phyloP scores from a whole-genome alignment of 2,797 vertebrate species.

The Crenichthys baileyi region DNA sequence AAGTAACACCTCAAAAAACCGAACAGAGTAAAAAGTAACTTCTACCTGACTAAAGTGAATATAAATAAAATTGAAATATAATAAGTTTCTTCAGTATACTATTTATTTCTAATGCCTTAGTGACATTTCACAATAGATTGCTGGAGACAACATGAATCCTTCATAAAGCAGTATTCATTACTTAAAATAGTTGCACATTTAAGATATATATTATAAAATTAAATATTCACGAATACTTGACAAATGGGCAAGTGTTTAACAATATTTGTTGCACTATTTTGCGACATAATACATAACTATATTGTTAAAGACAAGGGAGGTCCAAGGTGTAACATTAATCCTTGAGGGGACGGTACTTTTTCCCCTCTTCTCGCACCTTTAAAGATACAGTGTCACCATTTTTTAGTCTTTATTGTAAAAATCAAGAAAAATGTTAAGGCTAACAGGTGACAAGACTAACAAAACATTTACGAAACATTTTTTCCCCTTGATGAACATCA shows the following conservation, averaged over 20 bases:
- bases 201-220: slow-evolving; percentile 71
- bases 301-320: slow-evolving; percentile 65
- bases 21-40: slow-evolving; percentile 71
- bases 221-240: slow-evolving; percentile 73
- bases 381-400: slow-evolving; percentile 51
- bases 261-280: slow-evolving; percentile 57
- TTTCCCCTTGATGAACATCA: slow-evolving; percentile 33
- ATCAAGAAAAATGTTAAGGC: slow-evolving; percentile 60
- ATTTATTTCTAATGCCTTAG: slow-evolving; percentile 61
- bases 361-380: slow-evolving; percentile 29
- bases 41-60: slow-evolving; percentile 65
- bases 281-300: slow-evolving; percentile 63
- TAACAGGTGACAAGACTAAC: slow-evolving; percentile 72
- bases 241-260: slow-evolving; percentile 58
- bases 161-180: slow-evolving; percentile 74
- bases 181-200: slow-evolving; percentile 81
- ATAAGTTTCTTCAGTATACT: slow-evolving; percentile 62
- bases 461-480: slow-evolving; percentile 63
- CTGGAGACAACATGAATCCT: slow-evolving; percentile 74
- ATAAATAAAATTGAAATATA: slow-evolving; percentile 64
- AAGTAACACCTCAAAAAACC: slow-evolving; percentile 74
- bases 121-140: slow-evolving; percentile 69
- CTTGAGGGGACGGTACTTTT: slow-evolving; percentile 67
- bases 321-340: slow-evolving; percentile 72
- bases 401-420: slow-evolving; percentile 38